These are phyloP conservation scores for Lagodon rhomboides DNA, from an alignment of 2,797 vertebrate genomes.

Conservation along the genomic window DNA sequence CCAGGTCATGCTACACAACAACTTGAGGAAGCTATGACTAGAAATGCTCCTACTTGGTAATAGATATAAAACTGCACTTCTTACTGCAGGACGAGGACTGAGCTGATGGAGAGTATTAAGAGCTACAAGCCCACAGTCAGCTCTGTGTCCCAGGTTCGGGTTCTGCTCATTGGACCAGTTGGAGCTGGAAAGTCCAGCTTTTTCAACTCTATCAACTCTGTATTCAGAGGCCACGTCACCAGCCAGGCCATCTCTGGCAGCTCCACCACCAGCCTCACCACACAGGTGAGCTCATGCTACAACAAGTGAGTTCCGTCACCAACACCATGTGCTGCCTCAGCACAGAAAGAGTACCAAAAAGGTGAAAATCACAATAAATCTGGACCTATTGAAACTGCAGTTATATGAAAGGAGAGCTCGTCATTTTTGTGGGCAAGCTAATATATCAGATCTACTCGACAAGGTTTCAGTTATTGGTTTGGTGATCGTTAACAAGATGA, in stretches of 20 bases:
- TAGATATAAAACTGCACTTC: neutral
- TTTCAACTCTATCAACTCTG: conserved; percentile 81
- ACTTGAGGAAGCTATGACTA: neutral
- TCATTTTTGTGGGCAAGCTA: too few relatives aligned
- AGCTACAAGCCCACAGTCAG: conserved; percentile 32
- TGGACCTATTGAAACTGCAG: too few relatives aligned
- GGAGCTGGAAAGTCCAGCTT: conserved; percentile 83
- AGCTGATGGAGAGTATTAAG: conserved; percentile 55
- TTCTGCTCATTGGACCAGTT: conserved; percentile 75
- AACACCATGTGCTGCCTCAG: too few relatives aligned
- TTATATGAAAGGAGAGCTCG: too few relatives aligned
- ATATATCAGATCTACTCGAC: too few relatives aligned
- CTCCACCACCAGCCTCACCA: conserved; percentile 72
- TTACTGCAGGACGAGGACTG: conserved; percentile 49
- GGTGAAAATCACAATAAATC: too few relatives aligned
- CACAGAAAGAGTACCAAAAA: too few relatives aligned
- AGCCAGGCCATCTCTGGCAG: conserved; percentile 74
- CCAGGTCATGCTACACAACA: neutral
- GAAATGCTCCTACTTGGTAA: too few relatives aligned
- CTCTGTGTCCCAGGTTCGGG: conserved; percentile 45
- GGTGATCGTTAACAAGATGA: too few relatives aligned
- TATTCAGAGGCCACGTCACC: conserved; percentile 76
- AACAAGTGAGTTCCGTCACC: neutral
- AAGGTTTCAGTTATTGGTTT: too few relatives aligned
- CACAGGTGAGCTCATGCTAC: conserved; percentile 53